Evolutionary conservation across 2,888 invertebrate species (phyloP), one percentile per base, ranked within the genome.

Genomic region (Ametastegia equiseti): DNA sequence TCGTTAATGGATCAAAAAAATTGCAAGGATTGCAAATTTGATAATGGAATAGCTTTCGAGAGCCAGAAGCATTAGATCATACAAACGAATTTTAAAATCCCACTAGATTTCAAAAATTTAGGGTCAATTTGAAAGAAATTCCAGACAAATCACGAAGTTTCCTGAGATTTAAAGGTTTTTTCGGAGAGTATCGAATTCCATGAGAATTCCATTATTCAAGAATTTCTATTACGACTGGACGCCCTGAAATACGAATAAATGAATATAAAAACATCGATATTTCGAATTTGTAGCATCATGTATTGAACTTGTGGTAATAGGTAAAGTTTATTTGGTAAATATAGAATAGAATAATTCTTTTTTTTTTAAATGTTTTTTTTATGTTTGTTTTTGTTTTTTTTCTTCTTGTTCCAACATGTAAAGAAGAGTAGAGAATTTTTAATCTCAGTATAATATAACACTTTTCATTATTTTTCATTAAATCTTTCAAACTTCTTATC

Each of bases 291-390:
- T 54, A 54, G 54, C 75, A 75, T 50, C 75, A 36, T 57, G 33
- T 57, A 75, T 39, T 75, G 75, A 75, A 75, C 75, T 75, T 39
- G 75, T 39, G 75, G 23, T 57, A 75, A 54, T 54, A 84, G 85
- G 85, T 85, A 84, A 82, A 84, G 83, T 89, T 88, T 89, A 88
- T 89, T 88, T 86, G 82, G 85, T 87, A 87, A 86, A 86, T 87
- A 86, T 85, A 90, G 88, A 88, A 89, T 89, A 89, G 88, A 89
- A 86, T 86, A 84, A 88, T 87, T 87, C 82, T 81, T 83, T 81
- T 15, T 63, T 63, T 13, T 9, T 33, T 23, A 5, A 27, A 13
- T 27, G 7, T 63, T 63, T 27, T 27, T 9, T 27, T 63, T n/a
- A n/a, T n/a, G n/a, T n/a, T n/a, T n/a, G n/a, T n/a, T n/a, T n/a